Conservation (phyloP, 2,888 invertebrate species). For the Nymphalis urticae region DNA sequence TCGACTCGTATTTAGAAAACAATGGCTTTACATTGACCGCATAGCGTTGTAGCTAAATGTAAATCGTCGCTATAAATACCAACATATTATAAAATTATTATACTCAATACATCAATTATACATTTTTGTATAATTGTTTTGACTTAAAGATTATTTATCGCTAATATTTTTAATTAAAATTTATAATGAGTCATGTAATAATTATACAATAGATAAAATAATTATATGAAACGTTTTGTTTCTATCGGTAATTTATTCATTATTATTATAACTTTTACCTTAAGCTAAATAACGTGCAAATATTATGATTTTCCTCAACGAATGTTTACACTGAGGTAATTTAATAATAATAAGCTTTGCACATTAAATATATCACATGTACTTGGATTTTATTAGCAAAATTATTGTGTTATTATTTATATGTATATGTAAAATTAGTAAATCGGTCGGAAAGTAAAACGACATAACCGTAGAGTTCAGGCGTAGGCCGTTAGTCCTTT, state of each 20-base stretch:
- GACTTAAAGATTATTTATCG: neutral
- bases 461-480: too few relatives aligned
- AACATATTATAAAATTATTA: neutral
- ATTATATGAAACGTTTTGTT: neutral
- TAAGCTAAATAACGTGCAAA: neutral
- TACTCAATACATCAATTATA: neutral
- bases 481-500: too few relatives aligned
- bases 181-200: too few relatives aligned
- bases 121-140: neutral
- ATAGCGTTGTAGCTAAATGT: neutral
- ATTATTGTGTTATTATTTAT: too few relatives aligned
- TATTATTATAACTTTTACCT: neutral
- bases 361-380: too few relatives aligned
- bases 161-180: neutral
- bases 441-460: too few relatives aligned
- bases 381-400: too few relatives aligned
- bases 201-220: neutral
- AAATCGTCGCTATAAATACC: neutral
- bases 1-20: slow-evolving; percentile 28
- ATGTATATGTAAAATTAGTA: too few relatives aligned
- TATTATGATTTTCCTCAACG: slow-evolving; percentile 1
- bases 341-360: neutral
- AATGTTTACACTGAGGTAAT: neutral
- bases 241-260: neutral
- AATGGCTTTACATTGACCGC: slow-evolving; percentile 16